These are phyloP conservation scores for Steinernema feltiae DNA, from an alignment of 1,140 invertebrate genomes.

Conservation along the genomic window DNA sequence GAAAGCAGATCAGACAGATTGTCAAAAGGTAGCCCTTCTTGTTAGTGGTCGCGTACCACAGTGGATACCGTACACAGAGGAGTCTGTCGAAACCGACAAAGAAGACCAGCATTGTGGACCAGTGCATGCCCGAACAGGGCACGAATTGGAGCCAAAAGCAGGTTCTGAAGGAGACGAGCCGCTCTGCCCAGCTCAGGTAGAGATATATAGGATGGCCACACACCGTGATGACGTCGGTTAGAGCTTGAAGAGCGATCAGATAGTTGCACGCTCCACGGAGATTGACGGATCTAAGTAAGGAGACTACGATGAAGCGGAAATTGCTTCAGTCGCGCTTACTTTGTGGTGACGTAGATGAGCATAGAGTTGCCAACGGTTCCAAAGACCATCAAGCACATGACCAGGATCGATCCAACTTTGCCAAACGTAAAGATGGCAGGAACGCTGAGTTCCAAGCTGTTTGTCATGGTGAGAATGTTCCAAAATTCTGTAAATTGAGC, in stretches of 20 bases:
- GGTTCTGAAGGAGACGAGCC: not conserved
- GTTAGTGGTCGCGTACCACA: not conserved
- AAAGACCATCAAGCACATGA: not conserved
- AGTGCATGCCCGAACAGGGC: no score
- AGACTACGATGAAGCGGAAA: not conserved
- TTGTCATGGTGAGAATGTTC: no score
- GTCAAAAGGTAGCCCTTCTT: not conserved
- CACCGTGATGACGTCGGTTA: not conserved
- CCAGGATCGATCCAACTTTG: not conserved
- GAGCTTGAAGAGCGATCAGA: not conserved
- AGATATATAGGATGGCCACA: not conserved
- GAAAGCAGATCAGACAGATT: not conserved
- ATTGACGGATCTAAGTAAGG: no score
- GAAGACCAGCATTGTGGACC: no score
- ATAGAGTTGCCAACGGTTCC: not conserved
- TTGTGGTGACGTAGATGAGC: not conserved
- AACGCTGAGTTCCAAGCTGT: no score
- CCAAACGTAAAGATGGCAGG: no score
- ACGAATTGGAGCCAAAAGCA: no score
- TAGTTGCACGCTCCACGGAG: no score
- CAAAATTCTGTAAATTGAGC: no score
- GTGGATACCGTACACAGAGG: not conserved
- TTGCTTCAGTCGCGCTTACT: not conserved
- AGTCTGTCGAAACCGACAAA: not conserved
- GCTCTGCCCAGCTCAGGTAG: not conserved